A percentile compares a stretch with the other conserved stretches of the same genome.
phyloP scores from a whole-genome alignment of 2,888 invertebrate genomes.

The Drosophila basisetae region DNA sequence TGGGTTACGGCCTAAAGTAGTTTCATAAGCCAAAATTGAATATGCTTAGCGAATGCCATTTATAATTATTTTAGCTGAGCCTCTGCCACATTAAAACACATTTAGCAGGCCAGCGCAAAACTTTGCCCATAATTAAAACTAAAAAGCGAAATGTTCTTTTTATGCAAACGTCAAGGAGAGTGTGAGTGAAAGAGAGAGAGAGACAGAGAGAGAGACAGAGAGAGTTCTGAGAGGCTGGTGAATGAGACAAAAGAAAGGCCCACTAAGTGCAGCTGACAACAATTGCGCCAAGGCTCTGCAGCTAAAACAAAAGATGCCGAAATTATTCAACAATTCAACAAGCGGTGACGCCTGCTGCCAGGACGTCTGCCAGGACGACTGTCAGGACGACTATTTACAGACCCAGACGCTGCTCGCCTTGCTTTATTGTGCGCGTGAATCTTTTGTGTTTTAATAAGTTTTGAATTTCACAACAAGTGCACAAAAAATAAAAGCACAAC shows the following conservation, averaged over 20 bases:
- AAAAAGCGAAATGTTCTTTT: constrained; percentile 67
- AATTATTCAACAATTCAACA: constrained; percentile 75
- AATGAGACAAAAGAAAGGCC: constrained; percentile 35
- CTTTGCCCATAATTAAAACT: constrained; percentile 74
- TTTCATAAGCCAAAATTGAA: background rate
- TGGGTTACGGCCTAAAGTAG: background rate
- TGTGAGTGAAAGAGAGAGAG: background rate
- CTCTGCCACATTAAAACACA: constrained; percentile 58
- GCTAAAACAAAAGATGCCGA: constrained; percentile 69
- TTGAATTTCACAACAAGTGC: constrained; percentile 62
- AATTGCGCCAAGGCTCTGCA: constrained; percentile 59
- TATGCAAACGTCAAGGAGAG: constrained; percentile 32
- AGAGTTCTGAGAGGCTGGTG: background rate
- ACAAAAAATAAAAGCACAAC: constrained; percentile 35
- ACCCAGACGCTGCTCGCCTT: constrained; percentile 29
- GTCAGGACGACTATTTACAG: constrained; percentile 48
- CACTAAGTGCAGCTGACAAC: constrained; percentile 71
- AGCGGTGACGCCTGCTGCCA: constrained; percentile 62
- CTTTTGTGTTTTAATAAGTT: constrained; percentile 73
- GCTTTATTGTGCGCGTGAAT: constrained; percentile 33
- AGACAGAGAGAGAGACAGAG: background rate
- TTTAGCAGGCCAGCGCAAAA: constrained; percentile 65
- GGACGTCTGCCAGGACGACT: constrained; percentile 33
- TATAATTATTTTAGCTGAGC: constrained; percentile 58
- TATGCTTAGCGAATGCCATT: constrained; percentile 41